Percentiles rank a stretch among this genome's conserved stretches.
phyloP scores from a whole-genome alignment of 1,140 invertebrate species.

The Aethina tumida region DNA sequence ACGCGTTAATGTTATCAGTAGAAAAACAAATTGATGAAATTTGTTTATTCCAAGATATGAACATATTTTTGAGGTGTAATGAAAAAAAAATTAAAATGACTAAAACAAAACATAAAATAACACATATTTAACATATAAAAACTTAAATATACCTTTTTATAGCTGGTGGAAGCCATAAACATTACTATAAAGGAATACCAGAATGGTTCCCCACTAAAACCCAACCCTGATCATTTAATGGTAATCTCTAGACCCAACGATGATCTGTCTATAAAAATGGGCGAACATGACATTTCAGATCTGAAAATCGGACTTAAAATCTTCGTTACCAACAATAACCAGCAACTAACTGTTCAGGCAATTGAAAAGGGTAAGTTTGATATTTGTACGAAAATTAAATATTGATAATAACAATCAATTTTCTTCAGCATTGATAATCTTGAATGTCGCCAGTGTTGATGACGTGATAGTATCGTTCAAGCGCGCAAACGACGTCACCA shows the following conservation, averaged over 20 bases:
- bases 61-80: too few relatives aligned
- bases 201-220: constrained; percentile 28
- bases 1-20: too few relatives aligned
- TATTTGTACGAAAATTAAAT: neutral
- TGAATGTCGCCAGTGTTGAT: constrained; percentile 58
- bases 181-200: constrained; percentile 48
- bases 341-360: constrained; percentile 41
- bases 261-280: constrained; percentile 47
- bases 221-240: constrained; percentile 32
- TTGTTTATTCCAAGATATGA: too few relatives aligned
- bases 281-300: constrained; percentile 48
- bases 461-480: constrained; percentile 66
- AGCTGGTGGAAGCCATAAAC: constrained; percentile 65
- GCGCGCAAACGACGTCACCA: constrained; percentile 39
- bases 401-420: neutral
- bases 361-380: constrained; percentile 42
- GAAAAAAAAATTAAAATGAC: too few relatives aligned
- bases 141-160: constrained; percentile 27
- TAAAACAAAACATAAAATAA: too few relatives aligned
- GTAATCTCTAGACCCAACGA: constrained; percentile 41
- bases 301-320: constrained; percentile 56
- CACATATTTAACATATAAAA: too few relatives aligned
- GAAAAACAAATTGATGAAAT: too few relatives aligned
- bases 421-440: constrained; percentile 47
- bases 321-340: constrained; percentile 49